phyloP scores from a whole-genome alignment of 2,888 invertebrate genomes.

The Polyploca ridens region DNA sequence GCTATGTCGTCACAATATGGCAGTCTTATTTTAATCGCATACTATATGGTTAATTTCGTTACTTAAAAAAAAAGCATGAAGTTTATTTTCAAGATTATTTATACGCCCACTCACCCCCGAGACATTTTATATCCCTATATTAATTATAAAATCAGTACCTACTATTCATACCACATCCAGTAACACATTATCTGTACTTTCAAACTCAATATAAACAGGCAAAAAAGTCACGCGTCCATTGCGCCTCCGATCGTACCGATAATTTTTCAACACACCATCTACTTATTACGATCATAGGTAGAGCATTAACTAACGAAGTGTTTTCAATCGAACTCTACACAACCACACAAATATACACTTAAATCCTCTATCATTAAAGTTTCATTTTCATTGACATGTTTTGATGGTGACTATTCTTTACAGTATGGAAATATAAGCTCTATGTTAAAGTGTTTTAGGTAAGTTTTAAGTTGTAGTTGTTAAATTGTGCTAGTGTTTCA shows the following conservation, averaged over 20 bases:
- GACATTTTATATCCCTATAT: no score
- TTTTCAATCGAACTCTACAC: constrained; percentile 52
- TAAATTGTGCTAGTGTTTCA: constrained; percentile 57
- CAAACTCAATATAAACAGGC: constrained; percentile 78
- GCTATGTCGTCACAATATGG: no score
- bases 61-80: no score
- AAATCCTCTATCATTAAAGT: constrained; percentile 20
- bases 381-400: constrained; percentile 28
- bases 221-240: constrained; percentile 81
- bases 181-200: constrained; percentile 44
- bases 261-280: constrained; percentile 85
- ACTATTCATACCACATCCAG: constrained; percentile 50
- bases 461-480: constrained; percentile 31
- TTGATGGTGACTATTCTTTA: constrained; percentile 28
- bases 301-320: constrained; percentile 77
- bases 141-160: no score
- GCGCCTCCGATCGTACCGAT: constrained; percentile 82
- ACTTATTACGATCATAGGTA: constrained; percentile 83
- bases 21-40: no score
- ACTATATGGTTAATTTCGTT: no score
- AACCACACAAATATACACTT: constrained; percentile 34
- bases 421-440: constrained; percentile 27
- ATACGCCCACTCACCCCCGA: no score
- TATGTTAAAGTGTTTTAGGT: constrained; percentile 28
- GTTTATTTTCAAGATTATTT: no score